These are phyloP conservation scores for Crossaster papposus DNA, from an alignment of 53 echinoderm and acorn worm genomes.

Conservation along the genomic window DNA sequence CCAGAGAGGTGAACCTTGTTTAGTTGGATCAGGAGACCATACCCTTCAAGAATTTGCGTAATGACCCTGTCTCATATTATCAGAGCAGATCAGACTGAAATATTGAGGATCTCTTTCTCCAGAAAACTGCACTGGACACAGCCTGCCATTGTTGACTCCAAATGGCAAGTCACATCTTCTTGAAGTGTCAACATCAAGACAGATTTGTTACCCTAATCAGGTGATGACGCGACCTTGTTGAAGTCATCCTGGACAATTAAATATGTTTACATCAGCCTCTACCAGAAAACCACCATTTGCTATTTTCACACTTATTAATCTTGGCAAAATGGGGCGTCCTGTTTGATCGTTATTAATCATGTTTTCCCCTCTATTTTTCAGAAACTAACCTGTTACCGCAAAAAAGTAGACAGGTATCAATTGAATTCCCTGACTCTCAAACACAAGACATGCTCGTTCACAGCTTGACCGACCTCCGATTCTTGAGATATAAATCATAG, in stretches of 20 bases:
- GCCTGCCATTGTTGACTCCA: not conserved
- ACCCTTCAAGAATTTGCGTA: too few relatives aligned
- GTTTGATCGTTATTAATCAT: conserved; percentile 28
- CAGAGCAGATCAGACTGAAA: too few relatives aligned
- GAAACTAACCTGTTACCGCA: conserved; percentile 18
- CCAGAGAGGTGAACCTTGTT: too few relatives aligned
- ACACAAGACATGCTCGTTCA: conserved; percentile 35
- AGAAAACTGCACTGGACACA: not conserved
- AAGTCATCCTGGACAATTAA: not conserved
- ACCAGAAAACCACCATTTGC: not conserved
- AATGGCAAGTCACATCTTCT: not conserved
- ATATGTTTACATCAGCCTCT: not conserved
- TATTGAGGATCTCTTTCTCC: too few relatives aligned
- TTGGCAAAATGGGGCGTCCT: not conserved
- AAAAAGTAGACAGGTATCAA: not conserved
- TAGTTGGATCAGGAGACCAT: too few relatives aligned
- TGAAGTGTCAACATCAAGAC: not conserved
- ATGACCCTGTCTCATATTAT: too few relatives aligned
- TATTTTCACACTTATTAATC: conserved; percentile 42
- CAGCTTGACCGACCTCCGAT: conserved; percentile 31
- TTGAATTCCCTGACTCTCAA: conserved; percentile 16
- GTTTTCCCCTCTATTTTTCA: conserved; percentile 9
- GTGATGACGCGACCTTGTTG: conserved; percentile 6
- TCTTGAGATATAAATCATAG: conserved; percentile 40
- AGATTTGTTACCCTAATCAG: not conserved